Percentiles rank a stretch among this genome's conserved stretches.
phyloP scores from a whole-genome alignment of 2,888 invertebrate genomes.

The Ischnus inquisitorius region DNA sequence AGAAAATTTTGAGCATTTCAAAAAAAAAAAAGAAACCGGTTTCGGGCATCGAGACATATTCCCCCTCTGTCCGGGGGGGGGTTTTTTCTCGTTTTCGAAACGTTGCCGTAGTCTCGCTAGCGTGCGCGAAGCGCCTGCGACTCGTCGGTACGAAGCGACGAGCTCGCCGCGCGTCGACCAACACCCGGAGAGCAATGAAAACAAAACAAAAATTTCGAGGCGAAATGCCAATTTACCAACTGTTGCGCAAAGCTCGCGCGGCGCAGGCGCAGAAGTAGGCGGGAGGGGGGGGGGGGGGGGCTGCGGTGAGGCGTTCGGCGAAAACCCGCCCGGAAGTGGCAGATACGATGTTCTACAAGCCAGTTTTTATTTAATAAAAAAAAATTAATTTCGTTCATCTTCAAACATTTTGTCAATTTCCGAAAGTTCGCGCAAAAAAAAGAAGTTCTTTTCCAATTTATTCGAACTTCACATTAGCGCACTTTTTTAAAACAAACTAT shows the following conservation, averaged over 20 bases:
- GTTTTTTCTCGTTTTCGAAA: conserved; percentile 66
- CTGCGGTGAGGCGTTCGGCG: conserved; percentile 66
- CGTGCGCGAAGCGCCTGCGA: conserved; percentile 14
- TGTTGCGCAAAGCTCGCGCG: conserved; percentile 79
- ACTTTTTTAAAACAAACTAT: too few species aligned
- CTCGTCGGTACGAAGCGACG: conserved; percentile 14
- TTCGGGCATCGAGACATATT: conserved; percentile 15
- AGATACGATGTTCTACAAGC: conserved; percentile 74
- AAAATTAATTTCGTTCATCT: too few species aligned
- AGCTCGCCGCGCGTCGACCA: conserved; percentile 26
- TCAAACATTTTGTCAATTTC: conserved; percentile 26
- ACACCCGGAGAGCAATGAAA: conserved; percentile 31
- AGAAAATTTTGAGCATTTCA: conserved; percentile 16
- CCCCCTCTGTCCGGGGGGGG: conserved; percentile 17
- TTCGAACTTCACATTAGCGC: too few species aligned
- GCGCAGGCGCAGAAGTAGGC: conserved; percentile 75
- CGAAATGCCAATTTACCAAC: conserved; percentile 75
- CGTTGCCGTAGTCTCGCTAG: conserved; percentile 9
- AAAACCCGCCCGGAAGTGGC: conserved; percentile 73
- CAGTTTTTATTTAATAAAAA: conserved; percentile 46
- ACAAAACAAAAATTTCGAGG: conserved; percentile 43
- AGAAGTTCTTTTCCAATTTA: too few species aligned
- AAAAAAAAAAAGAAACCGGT: background rate
- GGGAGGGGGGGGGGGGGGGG: conserved; percentile 72
- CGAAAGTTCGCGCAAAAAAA: too few species aligned